Base-by-base conservation (phyloP, 1,140 invertebrate species). In the Telenomus remus region DNA sequence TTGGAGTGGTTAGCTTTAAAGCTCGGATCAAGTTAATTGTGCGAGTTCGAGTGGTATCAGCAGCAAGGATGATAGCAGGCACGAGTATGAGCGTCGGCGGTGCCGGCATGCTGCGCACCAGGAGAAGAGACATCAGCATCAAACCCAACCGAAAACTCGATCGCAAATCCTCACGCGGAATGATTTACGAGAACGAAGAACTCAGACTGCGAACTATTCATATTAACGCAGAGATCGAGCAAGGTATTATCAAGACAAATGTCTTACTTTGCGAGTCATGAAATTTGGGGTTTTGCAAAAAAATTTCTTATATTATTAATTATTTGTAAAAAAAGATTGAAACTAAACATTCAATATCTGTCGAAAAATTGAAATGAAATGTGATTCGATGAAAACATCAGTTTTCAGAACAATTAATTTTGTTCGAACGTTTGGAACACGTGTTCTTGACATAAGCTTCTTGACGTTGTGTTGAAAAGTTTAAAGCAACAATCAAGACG, bases 131-230 rank as follows among this genome's bases (percentile, higher is more conserved):
- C 88, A 90, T 91, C 80, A 92, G 91, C 84, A 88, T 93, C 83
- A 94, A 94, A 79, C 92, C 92, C 13, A 93, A 94, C 85, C 89
- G 93, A 57, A 91, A 91, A 85, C 92, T 95, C 86, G 94, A 95
- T 87, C 90, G 93, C 74, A 95, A 94, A 86, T 95, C 94, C 14
- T 94, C 94, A 15, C 91, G 94, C 76, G 94, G 94, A 53, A 95
- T 95, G 94, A 91, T 95, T 79, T 95, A 94, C 89, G 95, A 97
- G 88, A 97, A 97, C 89, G 95, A 97, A 85, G 95, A 96, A 83
- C 90, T 97, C n/a, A 89, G 95, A 78, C 87, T 97, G 80, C 91
- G 95, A 70, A 96, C 95, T 15, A 96, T 97, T 82, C 94, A 96
- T 81, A 96, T 96, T 80, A 96, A 96, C 87, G 95, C 95, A n/a